A percentile compares a stretch with the other conserved stretches of the same genome.
phyloP scores from a whole-genome alignment of 2,888 invertebrate species.

The Thera britannica region DNA sequence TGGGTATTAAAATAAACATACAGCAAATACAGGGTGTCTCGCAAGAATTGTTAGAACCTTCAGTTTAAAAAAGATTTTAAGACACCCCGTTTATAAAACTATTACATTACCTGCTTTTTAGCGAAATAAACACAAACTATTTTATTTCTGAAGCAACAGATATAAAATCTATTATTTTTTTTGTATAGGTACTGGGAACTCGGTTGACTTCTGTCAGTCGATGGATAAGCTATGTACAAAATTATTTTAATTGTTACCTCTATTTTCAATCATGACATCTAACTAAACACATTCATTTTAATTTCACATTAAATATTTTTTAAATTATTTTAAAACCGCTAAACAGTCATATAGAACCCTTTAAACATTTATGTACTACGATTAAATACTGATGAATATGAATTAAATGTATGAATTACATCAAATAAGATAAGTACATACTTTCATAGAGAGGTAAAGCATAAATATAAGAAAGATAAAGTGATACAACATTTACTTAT shows the following conservation, averaged over 20 bases:
- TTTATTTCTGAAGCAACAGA: not conserved
- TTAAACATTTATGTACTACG: not conserved
- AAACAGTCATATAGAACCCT: slow-evolving; percentile 25
- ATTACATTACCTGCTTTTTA: not conserved
- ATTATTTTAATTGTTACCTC: not conserved
- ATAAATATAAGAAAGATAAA: not conserved
- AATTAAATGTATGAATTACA: slow-evolving; percentile 3
- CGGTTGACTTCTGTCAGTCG: not conserved
- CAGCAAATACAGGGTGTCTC: too few species aligned
- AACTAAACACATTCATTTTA: slow-evolving; percentile 7
- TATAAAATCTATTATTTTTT: not conserved
- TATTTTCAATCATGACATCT: not conserved
- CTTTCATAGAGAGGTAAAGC: not conserved
- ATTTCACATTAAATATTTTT: slow-evolving; percentile 9
- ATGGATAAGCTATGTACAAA: not conserved
- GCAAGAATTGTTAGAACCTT: too few species aligned
- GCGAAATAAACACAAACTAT: not conserved
- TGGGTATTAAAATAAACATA: too few species aligned
- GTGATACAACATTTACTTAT: not conserved
- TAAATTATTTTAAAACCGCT: slow-evolving; percentile 24
- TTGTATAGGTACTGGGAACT: not conserved
- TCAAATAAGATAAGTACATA: not conserved
- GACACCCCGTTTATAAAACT: too few species aligned
- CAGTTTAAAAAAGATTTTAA: too few species aligned
- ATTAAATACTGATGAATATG: slow-evolving; percentile 1